These are phyloP conservation scores for Luffia ferchaultella DNA, from an alignment of 2,888 invertebrate species.

Conservation along the genomic window DNA sequence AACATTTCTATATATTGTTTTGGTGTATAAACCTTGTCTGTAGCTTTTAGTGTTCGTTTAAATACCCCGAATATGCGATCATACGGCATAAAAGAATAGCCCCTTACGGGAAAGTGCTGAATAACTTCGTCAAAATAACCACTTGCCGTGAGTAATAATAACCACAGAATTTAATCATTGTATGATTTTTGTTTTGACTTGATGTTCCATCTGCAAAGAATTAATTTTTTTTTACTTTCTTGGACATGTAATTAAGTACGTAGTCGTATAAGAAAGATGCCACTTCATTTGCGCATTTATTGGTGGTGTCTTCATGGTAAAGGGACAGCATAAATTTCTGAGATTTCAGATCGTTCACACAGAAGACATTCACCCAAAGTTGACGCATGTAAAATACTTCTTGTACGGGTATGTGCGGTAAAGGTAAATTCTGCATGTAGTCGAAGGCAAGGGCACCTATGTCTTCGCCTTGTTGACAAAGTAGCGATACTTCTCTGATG, in stretches of 20 bases:
- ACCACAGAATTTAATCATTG: conserved; percentile 3
- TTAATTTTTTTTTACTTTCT: background rate
- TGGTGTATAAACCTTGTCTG: background rate
- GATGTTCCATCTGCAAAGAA: conserved; percentile 1
- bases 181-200: background rate
- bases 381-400: conserved; percentile 8
- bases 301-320: conserved; percentile 5
- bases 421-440: conserved; percentile 7
- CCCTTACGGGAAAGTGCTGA: background rate
- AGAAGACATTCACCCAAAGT: conserved; percentile 6
- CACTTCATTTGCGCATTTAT: background rate
- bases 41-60: background rate
- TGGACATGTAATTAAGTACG: background rate
- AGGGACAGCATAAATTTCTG: conserved; percentile 6
- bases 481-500: background rate
- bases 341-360: conserved; percentile 5
- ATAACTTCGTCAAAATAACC: background rate
- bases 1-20: background rate
- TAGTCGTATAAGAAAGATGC: background rate
- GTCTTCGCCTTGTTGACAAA: background rate
- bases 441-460: background rate
- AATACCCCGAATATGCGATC: background rate
- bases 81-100: conserved; percentile 3
- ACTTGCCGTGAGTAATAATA: conserved; percentile 1
- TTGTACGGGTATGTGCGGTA: conserved; percentile 8